These are phyloP conservation scores for Patiria miniata DNA, from an alignment of 35 echinoderm and acorn worm species.

Conservation along the genomic window DNA sequence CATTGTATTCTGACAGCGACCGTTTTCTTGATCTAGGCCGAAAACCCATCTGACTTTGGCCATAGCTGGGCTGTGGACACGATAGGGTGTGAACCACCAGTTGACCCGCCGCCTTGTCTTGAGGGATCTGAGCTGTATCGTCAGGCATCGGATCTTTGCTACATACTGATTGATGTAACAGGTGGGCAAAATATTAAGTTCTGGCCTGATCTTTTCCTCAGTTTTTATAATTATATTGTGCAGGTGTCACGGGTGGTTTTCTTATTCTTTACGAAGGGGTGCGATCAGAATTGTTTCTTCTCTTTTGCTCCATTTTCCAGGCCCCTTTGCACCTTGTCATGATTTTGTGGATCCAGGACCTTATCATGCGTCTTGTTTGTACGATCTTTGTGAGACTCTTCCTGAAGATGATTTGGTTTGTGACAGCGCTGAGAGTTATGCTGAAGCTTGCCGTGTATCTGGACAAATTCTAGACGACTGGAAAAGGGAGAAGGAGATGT, in stretches of 20 bases:
- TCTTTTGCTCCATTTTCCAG: constrained; percentile 20
- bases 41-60: constrained; percentile 56
- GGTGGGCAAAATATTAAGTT: constrained; percentile 24
- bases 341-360: constrained; percentile 50
- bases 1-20: not conserved
- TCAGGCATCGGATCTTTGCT: constrained; percentile 59
- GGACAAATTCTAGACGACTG: constrained; percentile 68
- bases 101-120: constrained; percentile 49
- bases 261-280: too few species aligned
- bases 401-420: constrained; percentile 74
- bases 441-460: constrained; percentile 54
- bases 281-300: not conserved
- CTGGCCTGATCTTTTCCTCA: too few species aligned
- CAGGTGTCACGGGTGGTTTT: too few species aligned
- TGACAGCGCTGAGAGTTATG: constrained; percentile 66
- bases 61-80: constrained; percentile 60
- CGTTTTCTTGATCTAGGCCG: too few species aligned
- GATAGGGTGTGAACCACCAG: constrained; percentile 39
- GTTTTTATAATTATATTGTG: too few species aligned
- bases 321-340: constrained; percentile 78
- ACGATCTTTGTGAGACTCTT: constrained; percentile 83
- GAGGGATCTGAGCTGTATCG: constrained; percentile 37
- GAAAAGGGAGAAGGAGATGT: constrained; percentile 63
- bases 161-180: constrained; percentile 37
- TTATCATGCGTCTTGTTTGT: constrained; percentile 71